phyloP scores from a whole-genome alignment of 2,888 invertebrate genomes.

The Dicyrtomina minuta region DNA sequence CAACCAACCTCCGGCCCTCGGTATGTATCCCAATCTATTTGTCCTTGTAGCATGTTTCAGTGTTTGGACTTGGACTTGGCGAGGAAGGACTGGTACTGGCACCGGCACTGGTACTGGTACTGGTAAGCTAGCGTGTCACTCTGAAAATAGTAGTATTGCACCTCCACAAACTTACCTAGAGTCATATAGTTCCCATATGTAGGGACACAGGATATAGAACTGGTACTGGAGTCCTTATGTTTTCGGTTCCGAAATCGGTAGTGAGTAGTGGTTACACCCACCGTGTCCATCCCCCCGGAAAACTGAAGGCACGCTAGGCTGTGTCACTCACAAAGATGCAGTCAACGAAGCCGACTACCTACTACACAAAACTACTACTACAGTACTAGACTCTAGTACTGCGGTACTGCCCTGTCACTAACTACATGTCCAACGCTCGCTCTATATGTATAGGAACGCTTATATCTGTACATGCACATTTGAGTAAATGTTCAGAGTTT shows the following conservation, averaged over 20 bases:
- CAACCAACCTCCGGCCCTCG: no score
- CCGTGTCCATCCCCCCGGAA: constrained; percentile 21
- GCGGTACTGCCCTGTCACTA: no score
- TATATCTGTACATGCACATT: neutral
- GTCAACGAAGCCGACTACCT: constrained; percentile 18
- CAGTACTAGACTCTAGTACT: no score
- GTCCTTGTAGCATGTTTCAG: neutral
- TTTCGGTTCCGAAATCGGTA: constrained; percentile 28
- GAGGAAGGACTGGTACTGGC: no score
- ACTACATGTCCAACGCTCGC: no score
- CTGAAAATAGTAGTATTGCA: no score
- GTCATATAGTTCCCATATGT: no score
- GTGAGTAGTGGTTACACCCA: constrained; percentile 27
- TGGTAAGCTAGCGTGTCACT: no score
- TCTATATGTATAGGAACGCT: neutral
- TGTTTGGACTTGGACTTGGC: no score
- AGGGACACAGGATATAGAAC: no score
- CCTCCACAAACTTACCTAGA: no score
- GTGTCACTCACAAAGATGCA: constrained; percentile 16
- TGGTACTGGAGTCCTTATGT: constrained; percentile 1
- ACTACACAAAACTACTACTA: neutral
- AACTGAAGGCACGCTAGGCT: constrained; percentile 7
- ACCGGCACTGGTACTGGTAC: no score
- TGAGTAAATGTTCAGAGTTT: neutral
- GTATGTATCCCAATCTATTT: neutral